Evolutionary conservation across 2,113 vertebrate species (phyloP).

Genomic region (Psephotus haematonotus): DNA sequence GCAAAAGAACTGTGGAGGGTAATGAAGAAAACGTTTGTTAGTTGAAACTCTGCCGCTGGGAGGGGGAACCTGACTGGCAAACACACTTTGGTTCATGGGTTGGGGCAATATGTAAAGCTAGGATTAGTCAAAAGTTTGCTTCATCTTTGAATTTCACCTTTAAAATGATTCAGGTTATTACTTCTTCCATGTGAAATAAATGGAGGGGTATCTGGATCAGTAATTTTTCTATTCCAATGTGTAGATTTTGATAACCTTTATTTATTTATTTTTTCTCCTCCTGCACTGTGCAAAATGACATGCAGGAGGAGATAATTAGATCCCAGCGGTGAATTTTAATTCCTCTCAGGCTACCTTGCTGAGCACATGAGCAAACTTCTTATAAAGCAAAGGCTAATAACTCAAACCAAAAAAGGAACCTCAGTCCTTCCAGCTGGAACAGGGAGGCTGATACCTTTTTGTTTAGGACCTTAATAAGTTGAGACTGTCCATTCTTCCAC

Average conservation of each 20-base stretch:
- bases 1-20: not conserved
- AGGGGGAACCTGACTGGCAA: not conserved
- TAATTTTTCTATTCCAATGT: not conserved
- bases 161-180: not conserved
- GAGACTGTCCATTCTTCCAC: not conserved
- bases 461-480: not conserved
- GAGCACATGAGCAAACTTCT: not conserved
- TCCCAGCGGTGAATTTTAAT: not conserved
- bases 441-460: not conserved
- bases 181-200: not conserved
- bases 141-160: not conserved
- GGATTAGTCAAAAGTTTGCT: not conserved
- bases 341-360: not conserved
- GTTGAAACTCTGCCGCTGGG: not conserved
- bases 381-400: conserved; percentile 6
- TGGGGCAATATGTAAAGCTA: not conserved
- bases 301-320: not conserved
- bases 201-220: not conserved
- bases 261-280: not conserved
- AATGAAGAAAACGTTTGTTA: not conserved
- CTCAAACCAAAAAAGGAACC: not conserved
- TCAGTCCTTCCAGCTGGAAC: not conserved
- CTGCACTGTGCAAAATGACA: not conserved
- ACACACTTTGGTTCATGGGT: not conserved
- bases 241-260: not conserved